Conservation (phyloP, 2,888 invertebrate genomes). For the Biston stratarius region DNA sequence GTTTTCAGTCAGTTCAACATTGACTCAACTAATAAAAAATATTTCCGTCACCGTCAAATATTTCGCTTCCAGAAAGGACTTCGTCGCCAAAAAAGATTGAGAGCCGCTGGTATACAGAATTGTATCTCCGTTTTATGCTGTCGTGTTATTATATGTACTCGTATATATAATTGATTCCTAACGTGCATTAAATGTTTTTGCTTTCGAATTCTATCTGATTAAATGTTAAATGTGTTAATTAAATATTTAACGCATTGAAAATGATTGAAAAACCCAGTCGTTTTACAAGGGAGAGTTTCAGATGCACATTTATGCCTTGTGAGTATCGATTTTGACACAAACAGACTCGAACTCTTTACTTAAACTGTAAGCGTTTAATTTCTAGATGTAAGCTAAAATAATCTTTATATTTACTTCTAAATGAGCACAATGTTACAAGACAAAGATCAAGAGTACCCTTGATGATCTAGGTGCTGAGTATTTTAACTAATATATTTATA, state of each 20-base stretch:
- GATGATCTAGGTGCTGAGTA: slow-evolving; percentile 37
- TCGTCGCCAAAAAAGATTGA: too few species aligned
- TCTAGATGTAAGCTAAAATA: slow-evolving; percentile 8
- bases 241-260: slow-evolving; percentile 10
- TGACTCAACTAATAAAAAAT: too few species aligned
- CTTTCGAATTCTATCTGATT: background rate
- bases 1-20: too few species aligned
- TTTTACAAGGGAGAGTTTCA: slow-evolving; percentile 15
- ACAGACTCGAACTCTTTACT: background rate
- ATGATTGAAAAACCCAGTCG: slow-evolving; percentile 5
- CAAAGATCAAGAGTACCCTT: slow-evolving; percentile 39
- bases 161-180: slow-evolving; percentile 12
- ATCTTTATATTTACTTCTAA: slow-evolving; percentile 35
- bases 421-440: slow-evolving; percentile 33
- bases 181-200: slow-evolving; percentile 12
- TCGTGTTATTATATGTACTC: slow-evolving; percentile 16
- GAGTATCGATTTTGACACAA: background rate
- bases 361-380: background rate
- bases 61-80: too few species aligned
- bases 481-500: too few species aligned
- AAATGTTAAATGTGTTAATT: slow-evolving; percentile 11
- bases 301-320: background rate
- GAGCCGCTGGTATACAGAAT: slow-evolving; percentile 33
- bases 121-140: slow-evolving; percentile 10
- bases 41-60: too few species aligned